Base-by-base conservation (phyloP, 2,888 invertebrate genomes). In the Psylliodes chrysocephalus region DNA sequence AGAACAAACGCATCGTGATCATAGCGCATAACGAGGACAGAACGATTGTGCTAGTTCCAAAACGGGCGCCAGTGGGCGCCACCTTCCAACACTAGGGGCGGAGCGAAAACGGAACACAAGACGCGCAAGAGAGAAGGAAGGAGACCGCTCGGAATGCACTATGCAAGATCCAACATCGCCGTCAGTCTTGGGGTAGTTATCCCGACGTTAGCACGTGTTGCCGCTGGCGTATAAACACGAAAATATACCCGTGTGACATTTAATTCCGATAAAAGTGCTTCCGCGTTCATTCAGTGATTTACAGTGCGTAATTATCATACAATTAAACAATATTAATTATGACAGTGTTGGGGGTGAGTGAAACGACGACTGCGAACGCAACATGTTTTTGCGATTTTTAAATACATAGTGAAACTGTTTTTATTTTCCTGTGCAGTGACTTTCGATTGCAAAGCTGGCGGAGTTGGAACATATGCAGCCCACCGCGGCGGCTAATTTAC, bases 401-500 rank as follows among this genome's bases (percentile, higher is more conserved):
- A 61, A 46, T n/a, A n/a, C n/a, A n/a, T 60, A 60, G 63, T 66
- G 63, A 66, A 56, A 53, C 33, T 49, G 42, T 49, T 53, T 53
- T 30, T 30, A 12, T 22, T 46, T 28, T 54, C 33, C 14, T 22
- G 14, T 6, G 25, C 14, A 14, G 42, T 53, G 19, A 40, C 35
- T 53, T 42, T 56, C 44, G 33, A 49, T 47, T 28, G 78, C 77
- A 73, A 78, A 78, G 64, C 74, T 80, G 70, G 81, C 79, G 75
- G 79, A 79, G 71, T 67, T 78, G 67, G 75, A 78, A 76, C 90
- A 89, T 86, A 90, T 90, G 90, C 90, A 90, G 90, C 90, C 90
- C 82, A 89, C 90, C 85, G 89, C 90, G 85, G 86, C 89, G 82
- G 80, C 81, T 68, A 79, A 79, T 70, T 74, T 79, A 61, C 79